phyloP scores from a whole-genome alignment of 2,113 vertebrate genomes.

The Antechinus stuartii region DNA sequence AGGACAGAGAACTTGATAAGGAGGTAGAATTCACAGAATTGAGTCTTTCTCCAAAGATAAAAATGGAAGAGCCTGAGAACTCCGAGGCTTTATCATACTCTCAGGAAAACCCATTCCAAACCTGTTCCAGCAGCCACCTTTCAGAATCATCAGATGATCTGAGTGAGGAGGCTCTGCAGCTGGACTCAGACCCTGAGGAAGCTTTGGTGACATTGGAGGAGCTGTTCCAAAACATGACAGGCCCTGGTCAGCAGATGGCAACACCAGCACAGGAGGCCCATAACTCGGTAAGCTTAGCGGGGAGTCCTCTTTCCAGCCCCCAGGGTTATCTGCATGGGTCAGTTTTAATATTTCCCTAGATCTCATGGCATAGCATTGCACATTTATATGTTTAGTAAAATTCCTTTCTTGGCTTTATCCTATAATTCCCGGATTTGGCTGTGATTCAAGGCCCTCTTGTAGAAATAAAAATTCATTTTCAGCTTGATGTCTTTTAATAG shows the following conservation, averaged over 20 bases:
- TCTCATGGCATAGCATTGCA: neutral
- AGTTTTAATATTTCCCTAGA: neutral
- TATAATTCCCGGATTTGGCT: neutral
- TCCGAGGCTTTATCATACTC: neutral
- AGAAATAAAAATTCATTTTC: neutral
- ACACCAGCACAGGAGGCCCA: rapidly evolving
- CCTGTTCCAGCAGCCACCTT: neutral
- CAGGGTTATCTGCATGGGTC: neutral
- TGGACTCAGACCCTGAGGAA: neutral
- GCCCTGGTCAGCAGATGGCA: neutral
- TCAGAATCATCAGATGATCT: neutral
- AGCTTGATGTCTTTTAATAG: neutral
- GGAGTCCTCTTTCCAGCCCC: neutral
- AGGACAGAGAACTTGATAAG: neutral
- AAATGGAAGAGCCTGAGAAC: neutral
- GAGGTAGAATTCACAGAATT: rapidly evolving
- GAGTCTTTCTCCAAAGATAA: neutral
- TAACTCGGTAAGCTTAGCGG: neutral
- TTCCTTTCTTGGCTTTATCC: neutral
- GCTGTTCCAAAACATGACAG: neutral
- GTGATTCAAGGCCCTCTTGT: neutral
- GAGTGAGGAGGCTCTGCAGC: neutral
- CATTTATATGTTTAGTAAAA: neutral
- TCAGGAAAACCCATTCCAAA: neutral
- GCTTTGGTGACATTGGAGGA: conserved; percentile 2